Percentiles rank a stretch among this genome's conserved stretches.
Conservation (phyloP, 2,888 invertebrate genomes). For the Taphrorychus bicolor region DNA sequence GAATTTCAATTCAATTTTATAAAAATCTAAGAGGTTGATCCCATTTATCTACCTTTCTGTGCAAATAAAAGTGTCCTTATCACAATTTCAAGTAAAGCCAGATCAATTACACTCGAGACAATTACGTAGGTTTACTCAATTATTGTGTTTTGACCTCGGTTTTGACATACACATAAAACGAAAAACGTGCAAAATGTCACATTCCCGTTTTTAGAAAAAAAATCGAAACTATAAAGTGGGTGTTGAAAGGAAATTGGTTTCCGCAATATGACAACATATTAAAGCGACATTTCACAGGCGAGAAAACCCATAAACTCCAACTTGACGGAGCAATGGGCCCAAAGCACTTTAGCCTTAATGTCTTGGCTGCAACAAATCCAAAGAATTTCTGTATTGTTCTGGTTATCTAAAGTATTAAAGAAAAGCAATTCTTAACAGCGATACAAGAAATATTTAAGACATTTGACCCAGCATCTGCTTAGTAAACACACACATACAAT, state of each 20-base stretch:
- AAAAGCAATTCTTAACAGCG: conserved; percentile 32
- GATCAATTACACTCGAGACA: too few species aligned
- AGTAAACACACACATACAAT: conserved; percentile 14
- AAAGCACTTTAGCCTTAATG: not conserved
- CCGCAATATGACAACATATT: not conserved
- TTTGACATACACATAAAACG: too few species aligned
- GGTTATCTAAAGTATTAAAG: conserved; percentile 22
- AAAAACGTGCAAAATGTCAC: not conserved
- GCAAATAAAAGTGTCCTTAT: not conserved
- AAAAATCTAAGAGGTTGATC: not conserved
- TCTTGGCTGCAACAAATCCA: not conserved
- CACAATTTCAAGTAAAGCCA: not conserved
- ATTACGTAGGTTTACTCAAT: too few species aligned
- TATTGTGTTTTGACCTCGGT: too few species aligned
- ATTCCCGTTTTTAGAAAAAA: too few species aligned
- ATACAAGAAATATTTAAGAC: conserved; percentile 32
- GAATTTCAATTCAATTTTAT: not conserved
- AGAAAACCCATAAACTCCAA: not conserved
- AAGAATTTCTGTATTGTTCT: conserved; percentile 32
- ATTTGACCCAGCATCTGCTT: conserved; percentile 37
- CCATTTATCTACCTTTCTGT: not conserved
- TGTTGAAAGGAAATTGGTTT: not conserved
- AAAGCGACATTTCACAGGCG: not conserved
- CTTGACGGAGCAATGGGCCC: not conserved
- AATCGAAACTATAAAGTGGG: not conserved